These are phyloP conservation scores for Nemotelus pantherinus DNA, from an alignment of 2,888 invertebrate genomes.

Conservation along the genomic window DNA sequence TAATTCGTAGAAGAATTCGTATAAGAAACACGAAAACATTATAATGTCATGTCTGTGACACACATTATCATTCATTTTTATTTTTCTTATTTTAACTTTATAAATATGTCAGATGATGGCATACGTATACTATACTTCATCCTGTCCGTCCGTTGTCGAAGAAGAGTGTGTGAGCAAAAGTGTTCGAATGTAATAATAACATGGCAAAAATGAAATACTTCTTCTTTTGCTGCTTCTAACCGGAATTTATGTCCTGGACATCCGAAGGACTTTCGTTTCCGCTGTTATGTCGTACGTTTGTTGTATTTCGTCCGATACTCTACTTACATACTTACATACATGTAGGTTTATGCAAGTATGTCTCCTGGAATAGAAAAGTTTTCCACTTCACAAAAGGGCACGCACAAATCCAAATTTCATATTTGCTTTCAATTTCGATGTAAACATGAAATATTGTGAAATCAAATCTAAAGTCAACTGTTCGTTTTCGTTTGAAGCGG, in stretches of 20 bases:
- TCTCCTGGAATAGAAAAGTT: too few relatives aligned
- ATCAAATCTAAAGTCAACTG: conserved; percentile 26
- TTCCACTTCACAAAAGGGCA: too few relatives aligned
- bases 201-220: too few relatives aligned
- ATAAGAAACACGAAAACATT: conserved; percentile 29
- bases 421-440: conserved; percentile 24
- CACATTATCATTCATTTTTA: conserved; percentile 6
- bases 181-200: conserved; percentile 33
- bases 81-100: conserved; percentile 32
- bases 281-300: background rate
- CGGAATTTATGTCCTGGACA: conserved; percentile 41
- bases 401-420: conserved; percentile 21
- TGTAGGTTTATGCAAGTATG: too few relatives aligned
- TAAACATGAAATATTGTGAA: conserved; percentile 20
- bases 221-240: conserved; percentile 8
- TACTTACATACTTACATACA: background rate
- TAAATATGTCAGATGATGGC: conserved; percentile 21
- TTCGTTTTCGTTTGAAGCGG: background rate
- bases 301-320: background rate
- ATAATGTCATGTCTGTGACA: conserved; percentile 32
- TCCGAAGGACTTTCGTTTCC: conserved; percentile 34
- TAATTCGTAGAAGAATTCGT: background rate
- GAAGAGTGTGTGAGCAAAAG: background rate
- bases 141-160: background rate
- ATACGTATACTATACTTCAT: conserved; percentile 6